These are phyloP conservation scores for Agriotes lineatus DNA, from an alignment of 2,888 invertebrate species.

Conservation along the genomic window DNA sequence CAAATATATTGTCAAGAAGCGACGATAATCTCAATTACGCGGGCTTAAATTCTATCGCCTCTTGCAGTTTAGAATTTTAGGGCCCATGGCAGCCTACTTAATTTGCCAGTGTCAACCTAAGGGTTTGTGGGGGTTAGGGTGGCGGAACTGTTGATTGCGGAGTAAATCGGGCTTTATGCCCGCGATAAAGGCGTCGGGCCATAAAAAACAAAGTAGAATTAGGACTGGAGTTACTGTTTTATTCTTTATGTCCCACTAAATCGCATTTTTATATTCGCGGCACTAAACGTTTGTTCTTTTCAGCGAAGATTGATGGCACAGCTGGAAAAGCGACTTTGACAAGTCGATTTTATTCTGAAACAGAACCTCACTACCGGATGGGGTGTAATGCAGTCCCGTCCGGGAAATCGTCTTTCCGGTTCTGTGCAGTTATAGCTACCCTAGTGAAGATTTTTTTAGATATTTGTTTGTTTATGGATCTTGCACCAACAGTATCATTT, in stretches of 20 bases:
- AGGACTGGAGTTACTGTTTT: background rate
- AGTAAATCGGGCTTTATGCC: conserved; percentile 3
- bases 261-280: conserved; percentile 9
- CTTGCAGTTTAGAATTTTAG: background rate
- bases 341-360: background rate
- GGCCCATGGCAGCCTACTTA: background rate
- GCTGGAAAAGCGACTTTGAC: conserved; percentile 3
- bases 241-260: conserved; percentile 7
- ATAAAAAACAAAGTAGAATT: conserved; percentile 11
- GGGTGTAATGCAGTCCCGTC: no score
- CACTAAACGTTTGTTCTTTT: conserved; percentile 23
- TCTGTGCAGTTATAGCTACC: no score
- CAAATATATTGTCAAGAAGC: no score
- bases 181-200: background rate
- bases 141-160: conserved; percentile 3
- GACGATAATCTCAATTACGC: background rate
- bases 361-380: background rate
- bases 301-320: conserved; percentile 12
- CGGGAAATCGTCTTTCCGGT: no score
- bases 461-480: no score
- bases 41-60: background rate
- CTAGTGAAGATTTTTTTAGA: no score
- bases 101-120: background rate
- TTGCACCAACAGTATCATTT: no score
- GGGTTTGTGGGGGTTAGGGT: background rate